A percentile compares a stretch with the other conserved stretches of the same genome.
Conservation (phyloP, 2,113 vertebrate genomes). For the Tragelaphus scriptus region DNA sequence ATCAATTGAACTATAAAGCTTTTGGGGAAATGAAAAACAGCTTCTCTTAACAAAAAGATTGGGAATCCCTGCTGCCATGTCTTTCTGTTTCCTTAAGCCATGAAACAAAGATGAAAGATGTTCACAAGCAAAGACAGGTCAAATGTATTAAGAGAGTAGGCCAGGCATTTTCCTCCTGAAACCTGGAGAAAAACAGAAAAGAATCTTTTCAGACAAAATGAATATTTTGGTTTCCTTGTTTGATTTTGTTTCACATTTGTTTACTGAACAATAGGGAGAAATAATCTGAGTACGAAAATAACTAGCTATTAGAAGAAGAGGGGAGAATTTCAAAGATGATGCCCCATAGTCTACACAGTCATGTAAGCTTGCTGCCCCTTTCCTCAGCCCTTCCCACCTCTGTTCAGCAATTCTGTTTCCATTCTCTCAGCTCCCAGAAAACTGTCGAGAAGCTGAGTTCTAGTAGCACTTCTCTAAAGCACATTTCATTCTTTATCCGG, state of each 20-base stretch:
- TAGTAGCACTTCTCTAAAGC: background rate
- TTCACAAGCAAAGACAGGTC: background rate
- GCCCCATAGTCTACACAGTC: accelerated
- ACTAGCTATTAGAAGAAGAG: background rate
- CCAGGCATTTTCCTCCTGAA: background rate
- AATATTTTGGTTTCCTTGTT: background rate
- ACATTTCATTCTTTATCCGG: background rate
- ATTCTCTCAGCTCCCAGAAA: background rate
- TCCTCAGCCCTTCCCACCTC: background rate
- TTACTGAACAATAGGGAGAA: background rate
- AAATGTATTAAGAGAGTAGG: background rate
- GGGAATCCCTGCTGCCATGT: background rate
- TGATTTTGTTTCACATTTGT: background rate
- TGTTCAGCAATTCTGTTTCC: background rate
- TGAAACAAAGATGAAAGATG: conserved; percentile 23
- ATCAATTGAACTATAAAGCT: background rate
- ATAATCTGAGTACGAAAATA: background rate
- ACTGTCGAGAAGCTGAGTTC: background rate
- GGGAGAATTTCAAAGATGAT: background rate
- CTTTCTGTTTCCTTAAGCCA: conserved; percentile 27
- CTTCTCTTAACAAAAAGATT: background rate
- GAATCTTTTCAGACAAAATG: background rate
- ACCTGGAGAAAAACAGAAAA: background rate
- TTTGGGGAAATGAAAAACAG: conserved; percentile 39
- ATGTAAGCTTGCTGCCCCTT: background rate